Evolutionary conservation across 2,797 vertebrate genomes (phyloP).

Genomic region (Sandelia bainsii): DNA sequence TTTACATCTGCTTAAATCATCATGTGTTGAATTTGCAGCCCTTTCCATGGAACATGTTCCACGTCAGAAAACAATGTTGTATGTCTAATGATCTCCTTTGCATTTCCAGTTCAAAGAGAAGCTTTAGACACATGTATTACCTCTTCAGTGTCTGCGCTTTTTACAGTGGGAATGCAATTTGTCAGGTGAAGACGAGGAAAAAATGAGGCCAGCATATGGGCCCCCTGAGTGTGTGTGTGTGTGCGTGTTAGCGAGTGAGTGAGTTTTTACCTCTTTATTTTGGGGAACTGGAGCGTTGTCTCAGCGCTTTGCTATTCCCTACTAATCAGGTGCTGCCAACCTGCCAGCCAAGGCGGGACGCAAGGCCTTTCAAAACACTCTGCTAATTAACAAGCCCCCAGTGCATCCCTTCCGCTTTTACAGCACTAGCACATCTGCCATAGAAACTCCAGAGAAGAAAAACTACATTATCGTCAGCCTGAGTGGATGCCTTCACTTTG

Average conservation of each 20-base stretch:
- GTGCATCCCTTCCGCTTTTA: conserved; percentile 75
- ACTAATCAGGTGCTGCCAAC: conserved; percentile 87
- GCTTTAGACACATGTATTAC: conserved; percentile 73
- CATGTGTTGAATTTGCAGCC: conserved; percentile 51
- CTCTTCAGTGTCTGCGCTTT: conserved; percentile 63
- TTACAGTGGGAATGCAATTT: conserved; percentile 73
- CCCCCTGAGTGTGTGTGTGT: conserved; percentile 45
- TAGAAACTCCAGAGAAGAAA: conserved; percentile 76
- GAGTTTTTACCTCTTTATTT: conserved; percentile 76
- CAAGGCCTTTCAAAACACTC: conserved; percentile 80
- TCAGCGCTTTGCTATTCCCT: conserved; percentile 75
- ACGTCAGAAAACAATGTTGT: conserved; percentile 67
- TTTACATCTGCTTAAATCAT: conserved; percentile 40
- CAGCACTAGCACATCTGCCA: conserved; percentile 78
- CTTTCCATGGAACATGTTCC: conserved; percentile 52
- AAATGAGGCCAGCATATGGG: conserved; percentile 75
- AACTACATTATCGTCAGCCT: conserved; percentile 76
- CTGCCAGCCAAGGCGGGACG: conserved; percentile 83
- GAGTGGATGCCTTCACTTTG: conserved; percentile 70
- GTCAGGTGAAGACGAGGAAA: conserved; percentile 76
- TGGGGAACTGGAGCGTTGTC: conserved; percentile 77
- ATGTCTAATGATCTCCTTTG: conserved; percentile 68
- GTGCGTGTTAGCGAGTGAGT: conserved; percentile 13
- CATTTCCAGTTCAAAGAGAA: conserved; percentile 71
- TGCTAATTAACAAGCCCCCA: conserved; percentile 84